Conservation (phyloP, 2,888 invertebrate species). For the Drosophila atripex region DNA sequence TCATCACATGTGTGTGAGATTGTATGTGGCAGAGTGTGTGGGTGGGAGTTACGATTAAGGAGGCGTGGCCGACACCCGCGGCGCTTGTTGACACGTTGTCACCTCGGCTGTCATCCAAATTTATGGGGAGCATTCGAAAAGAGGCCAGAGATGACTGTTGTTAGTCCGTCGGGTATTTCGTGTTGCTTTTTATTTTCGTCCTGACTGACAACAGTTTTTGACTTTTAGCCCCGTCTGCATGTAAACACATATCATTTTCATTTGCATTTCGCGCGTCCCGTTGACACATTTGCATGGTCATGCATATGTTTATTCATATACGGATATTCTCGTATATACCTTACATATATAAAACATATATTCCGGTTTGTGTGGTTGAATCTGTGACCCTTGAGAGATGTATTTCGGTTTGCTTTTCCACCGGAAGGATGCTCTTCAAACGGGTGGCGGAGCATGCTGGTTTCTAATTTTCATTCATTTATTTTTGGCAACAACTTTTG, state of each 20-base stretch:
- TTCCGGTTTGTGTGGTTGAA: constrained; percentile 1
- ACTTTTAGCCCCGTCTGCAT: constrained; percentile 57
- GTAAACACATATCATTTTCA: constrained; percentile 67
- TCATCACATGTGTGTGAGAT: constrained; percentile 19
- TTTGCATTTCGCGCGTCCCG: constrained; percentile 54
- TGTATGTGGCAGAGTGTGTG: not conserved
- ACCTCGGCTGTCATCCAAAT: constrained; percentile 73
- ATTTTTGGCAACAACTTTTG: not conserved
- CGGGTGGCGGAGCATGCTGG: not conserved
- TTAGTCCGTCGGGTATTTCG: constrained; percentile 22
- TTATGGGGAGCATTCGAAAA: constrained; percentile 55
- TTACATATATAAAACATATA: not conserved
- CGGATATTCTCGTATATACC: constrained; percentile 2
- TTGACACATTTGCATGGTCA: constrained; percentile 63
- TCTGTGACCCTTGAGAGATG: constrained; percentile 22
- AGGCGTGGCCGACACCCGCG: constrained; percentile 58
- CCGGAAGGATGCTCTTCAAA: not conserved
- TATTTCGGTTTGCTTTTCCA: constrained; percentile 17
- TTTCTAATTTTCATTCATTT: not conserved
- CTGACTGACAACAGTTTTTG: constrained; percentile 35
- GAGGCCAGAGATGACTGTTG: constrained; percentile 29
- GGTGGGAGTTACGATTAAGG: constrained; percentile 16
- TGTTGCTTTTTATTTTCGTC: constrained; percentile 17
- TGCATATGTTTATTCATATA: constrained; percentile 50
- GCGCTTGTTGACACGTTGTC: constrained; percentile 77